Evolutionary conservation across 2,797 vertebrate genomes (phyloP), one percentile per base, ranked within the genome.

Genomic region (Cynodonichthys magdalenae): DNA sequence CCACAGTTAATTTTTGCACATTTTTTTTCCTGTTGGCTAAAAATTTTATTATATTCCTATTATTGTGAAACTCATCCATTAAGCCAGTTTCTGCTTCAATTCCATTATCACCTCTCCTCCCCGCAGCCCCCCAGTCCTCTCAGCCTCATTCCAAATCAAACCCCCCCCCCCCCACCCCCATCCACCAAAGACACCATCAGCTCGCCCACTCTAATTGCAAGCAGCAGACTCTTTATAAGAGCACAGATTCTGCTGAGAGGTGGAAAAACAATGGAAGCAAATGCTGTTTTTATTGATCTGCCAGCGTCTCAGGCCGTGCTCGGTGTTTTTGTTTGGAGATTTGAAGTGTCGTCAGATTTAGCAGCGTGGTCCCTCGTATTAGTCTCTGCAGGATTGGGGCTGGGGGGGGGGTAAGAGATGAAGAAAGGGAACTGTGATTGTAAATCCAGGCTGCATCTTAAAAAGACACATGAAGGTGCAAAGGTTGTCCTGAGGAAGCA

Each of bases 251-350:
- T 89, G 88, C 86, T 90, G 91, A 88, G 80, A 78, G 77, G 86
- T 83, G 80, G 71, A 53, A 85, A 89, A 91, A 90, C 81, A 87
- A 82, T 83, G 75, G 77, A 67, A 77, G 87, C 81, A 90, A 91
- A 93, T 91, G 80, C 59, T 79, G 87, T 94, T 93, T 91, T 76
- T 91, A 94, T 92, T 85, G 92, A 93, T 92, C 87, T 79, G 74
- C 52, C 66, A 14, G 60, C 28, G 66, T 74, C 81, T 77, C 51
- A 48, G 15, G 61, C 69, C 57, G 59, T 70, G 77, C 80, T 87
- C 79, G 63, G 81, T 67, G 70, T 60, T 82, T 59, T 74, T 59
- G 53, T 28, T 80, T 77, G 71, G 72, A 59, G 75, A 63, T 70
- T 78, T 53, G 63, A 80, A 83, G 62, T 65, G 66, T 85, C 74